phyloP scores from a whole-genome alignment of 2,888 invertebrate genomes.

The Teleiodes luculella region DNA sequence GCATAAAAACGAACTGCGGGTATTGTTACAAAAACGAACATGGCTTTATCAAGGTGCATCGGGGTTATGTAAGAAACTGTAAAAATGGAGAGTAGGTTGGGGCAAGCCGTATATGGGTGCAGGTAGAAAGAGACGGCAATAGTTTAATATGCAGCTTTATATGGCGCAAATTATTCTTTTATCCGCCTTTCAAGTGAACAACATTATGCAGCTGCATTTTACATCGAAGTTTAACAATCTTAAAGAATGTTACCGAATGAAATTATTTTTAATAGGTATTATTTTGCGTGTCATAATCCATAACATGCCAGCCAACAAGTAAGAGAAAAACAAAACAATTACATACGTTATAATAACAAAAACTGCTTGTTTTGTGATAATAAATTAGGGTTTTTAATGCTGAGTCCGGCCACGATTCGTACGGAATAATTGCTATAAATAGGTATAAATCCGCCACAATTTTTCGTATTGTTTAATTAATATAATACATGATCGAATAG shows the following conservation, averaged over 20 bases:
- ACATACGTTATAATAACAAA: too few relatives aligned
- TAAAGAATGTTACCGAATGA: background rate
- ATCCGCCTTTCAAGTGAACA: slow-evolving; percentile 3
- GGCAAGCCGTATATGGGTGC: slow-evolving; percentile 12
- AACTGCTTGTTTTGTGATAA: too few relatives aligned
- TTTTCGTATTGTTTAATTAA: too few relatives aligned
- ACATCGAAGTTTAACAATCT: background rate
- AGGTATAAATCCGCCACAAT: too few relatives aligned
- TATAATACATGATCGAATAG: too few relatives aligned
- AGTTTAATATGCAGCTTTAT: slow-evolving; percentile 10
- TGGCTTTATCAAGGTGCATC: slow-evolving; percentile 7
- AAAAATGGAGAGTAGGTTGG: slow-evolving; percentile 10
- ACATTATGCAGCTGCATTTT: background rate
- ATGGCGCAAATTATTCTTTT: slow-evolving; percentile 12
- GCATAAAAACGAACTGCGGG: slow-evolving; percentile 1
- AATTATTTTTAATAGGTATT: too few relatives aligned
- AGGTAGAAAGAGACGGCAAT: background rate
- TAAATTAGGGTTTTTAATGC: too few relatives aligned
- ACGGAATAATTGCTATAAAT: too few relatives aligned
- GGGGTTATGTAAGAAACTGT: slow-evolving; percentile 10
- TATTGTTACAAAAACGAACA: slow-evolving; percentile 7
- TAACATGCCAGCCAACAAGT: too few relatives aligned
- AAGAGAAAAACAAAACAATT: too few relatives aligned
- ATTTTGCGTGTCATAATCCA: too few relatives aligned
- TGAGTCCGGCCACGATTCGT: too few relatives aligned